These are phyloP conservation scores for Morpho achilles DNA, from an alignment of 2,888 invertebrate genomes.

Conservation along the genomic window DNA sequence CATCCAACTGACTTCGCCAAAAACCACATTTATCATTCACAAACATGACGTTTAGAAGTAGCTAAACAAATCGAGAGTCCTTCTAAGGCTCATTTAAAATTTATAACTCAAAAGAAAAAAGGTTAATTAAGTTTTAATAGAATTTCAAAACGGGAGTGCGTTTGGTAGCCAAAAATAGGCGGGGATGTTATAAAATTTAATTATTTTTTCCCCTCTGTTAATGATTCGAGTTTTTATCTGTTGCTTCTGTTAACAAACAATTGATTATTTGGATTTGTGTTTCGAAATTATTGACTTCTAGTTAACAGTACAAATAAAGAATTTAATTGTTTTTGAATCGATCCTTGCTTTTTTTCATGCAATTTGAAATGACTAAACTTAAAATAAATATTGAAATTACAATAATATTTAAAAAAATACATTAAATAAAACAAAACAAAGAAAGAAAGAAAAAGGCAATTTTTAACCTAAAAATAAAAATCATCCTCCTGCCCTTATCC, in stretches of 20 bases:
- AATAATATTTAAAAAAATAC: no score
- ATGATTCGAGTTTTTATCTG: constrained; percentile 57
- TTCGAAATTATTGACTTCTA: constrained; percentile 3
- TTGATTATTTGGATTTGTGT: constrained; percentile 30
- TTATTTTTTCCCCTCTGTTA: constrained; percentile 69
- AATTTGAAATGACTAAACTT: no score
- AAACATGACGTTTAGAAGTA: constrained; percentile 76
- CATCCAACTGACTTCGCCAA: constrained; percentile 56
- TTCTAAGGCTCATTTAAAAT: constrained; percentile 66
- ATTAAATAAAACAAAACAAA: no score
- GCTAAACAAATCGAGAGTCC: constrained; percentile 74
- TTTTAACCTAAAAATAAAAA: no score
- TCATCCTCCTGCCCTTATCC: no score
- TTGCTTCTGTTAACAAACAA: constrained; percentile 67
- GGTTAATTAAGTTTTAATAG: constrained; percentile 80
- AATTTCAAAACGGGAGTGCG: constrained; percentile 73
- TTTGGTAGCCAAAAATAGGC: constrained; percentile 79
- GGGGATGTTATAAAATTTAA: constrained; percentile 76
- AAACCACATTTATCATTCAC: constrained; percentile 72
- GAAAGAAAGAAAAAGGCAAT: no score
- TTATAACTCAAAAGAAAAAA: constrained; percentile 65
- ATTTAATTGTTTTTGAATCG: no score
- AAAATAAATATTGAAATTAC: no score
- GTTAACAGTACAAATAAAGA: no score
- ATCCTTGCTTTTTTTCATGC: no score